phyloP scores from a whole-genome alignment of 2,797 vertebrate species.

The Platyrinchus mystaceus region DNA sequence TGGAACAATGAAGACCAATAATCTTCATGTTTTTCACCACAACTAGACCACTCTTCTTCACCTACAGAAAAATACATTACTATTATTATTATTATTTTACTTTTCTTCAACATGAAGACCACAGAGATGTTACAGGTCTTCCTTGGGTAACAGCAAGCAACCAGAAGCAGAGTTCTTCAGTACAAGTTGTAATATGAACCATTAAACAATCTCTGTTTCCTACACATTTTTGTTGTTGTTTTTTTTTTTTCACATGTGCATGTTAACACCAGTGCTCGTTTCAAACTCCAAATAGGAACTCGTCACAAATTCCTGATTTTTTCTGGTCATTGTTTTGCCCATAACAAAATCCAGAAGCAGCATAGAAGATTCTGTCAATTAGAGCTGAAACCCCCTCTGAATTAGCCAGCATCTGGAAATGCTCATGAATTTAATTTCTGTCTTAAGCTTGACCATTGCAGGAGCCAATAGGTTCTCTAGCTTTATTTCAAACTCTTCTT shows the following conservation, averaged over 20 bases:
- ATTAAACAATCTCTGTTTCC: not conserved
- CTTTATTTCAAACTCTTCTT: not conserved
- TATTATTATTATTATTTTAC: not conserved
- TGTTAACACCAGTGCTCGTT: not conserved
- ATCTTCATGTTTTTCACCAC: slow-evolving; percentile 89
- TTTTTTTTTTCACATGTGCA: not conserved
- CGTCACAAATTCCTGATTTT: not conserved
- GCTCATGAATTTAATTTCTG: not conserved
- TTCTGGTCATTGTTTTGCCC: not conserved
- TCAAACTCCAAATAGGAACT: not conserved
- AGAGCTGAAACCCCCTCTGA: not conserved
- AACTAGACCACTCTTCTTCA: slow-evolving; percentile 85
- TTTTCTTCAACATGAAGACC: not conserved
- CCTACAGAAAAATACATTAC: slow-evolving; percentile 69
- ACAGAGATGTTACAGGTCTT: not conserved
- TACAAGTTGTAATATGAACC: not conserved
- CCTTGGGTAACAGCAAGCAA: not conserved
- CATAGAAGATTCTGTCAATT: not conserved
- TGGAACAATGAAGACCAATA: slow-evolving; percentile 89
- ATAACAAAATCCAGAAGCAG: not conserved
- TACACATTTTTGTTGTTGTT: not conserved
- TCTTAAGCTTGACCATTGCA: not conserved
- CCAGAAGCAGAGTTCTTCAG: not conserved
- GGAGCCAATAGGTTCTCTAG: not conserved
- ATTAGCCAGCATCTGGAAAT: not conserved